Evolutionary conservation across 2,888 invertebrate species (phyloP), one percentile per base, ranked within the genome.

Genomic region (Napeogenes sylphis): DNA sequence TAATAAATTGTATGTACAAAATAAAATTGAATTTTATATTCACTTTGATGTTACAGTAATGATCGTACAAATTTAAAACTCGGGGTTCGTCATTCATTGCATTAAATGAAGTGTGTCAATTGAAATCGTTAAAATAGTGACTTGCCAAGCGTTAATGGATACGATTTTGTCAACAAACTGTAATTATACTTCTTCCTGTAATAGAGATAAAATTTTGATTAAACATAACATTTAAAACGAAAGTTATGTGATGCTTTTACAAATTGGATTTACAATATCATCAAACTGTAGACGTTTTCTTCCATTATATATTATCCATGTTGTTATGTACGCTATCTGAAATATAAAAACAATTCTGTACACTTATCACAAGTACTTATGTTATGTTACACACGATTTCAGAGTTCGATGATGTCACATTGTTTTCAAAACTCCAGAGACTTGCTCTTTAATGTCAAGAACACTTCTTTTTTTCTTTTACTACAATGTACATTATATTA

Each of bases 1-100:
- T 30, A 30, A 30, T 12, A 30, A 51, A 21, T 21, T 30, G 10
- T 30, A 21, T 30, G 6, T 51, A 30, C 30, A 12, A 51, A 51
- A 51, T 51, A 51, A 51, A 51, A 30, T 30, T 30, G 51, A 51
- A 51, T 51, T 51, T 51, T 51, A 51, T 30, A 51, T 51, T 51
- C 8, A 51, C 21, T 51, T 51, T 51, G 30, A 51, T 51, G 21
- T 51, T 6, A 42, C 42, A 10, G 42, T 42, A 42, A 42, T 30
- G 21, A 30, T 51, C 30, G 51, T 51, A 4, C 51, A 51, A 51
- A n/a, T 51, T 51, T 30, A 42, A 42, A 42, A 42, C 8, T 51
- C 51, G 10, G 30, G 21, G 21, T 51, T 30, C 51, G 12, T 30
- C 30, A 51, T 51, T 30, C 6, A 8, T 6, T 12, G 51, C 21